Conservation (phyloP, 2,113 vertebrate genomes). For the Nematolebias whitei region DNA sequence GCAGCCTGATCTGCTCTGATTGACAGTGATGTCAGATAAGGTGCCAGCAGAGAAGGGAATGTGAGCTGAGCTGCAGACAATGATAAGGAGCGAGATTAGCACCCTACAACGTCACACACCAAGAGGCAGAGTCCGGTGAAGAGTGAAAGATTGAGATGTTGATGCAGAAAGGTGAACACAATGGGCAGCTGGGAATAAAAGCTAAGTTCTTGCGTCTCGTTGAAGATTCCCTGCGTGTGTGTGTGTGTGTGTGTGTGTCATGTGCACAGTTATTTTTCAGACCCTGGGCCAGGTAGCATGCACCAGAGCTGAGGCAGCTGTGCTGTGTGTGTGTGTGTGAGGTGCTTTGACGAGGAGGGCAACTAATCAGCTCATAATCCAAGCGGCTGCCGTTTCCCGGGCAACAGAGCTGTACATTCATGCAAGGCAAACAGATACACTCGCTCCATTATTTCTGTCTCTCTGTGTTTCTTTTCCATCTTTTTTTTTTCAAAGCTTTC, state of each 20-base stretch:
- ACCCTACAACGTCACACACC: slow-evolving; percentile 60
- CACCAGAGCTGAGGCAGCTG: slow-evolving; percentile 42
- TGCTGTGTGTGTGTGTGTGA: not conserved
- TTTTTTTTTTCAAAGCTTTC: slow-evolving; percentile 17
- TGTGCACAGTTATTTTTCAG: slow-evolving; percentile 42
- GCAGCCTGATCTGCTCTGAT: slow-evolving; percentile 77
- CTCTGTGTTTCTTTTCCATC: slow-evolving; percentile 33
- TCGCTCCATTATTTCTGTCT: slow-evolving; percentile 52
- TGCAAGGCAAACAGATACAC: slow-evolving; percentile 69
- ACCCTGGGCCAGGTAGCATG: slow-evolving; percentile 60
- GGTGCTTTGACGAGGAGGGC: slow-evolving; percentile 52
- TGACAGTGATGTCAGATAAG: slow-evolving; percentile 81
- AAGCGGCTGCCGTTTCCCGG: slow-evolving; percentile 71
- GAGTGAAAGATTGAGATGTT: slow-evolving; percentile 70
- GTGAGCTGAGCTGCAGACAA: slow-evolving; percentile 74
- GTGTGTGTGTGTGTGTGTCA: slow-evolving; percentile 29
- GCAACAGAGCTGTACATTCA: slow-evolving; percentile 73
- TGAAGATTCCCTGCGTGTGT: slow-evolving; percentile 12
- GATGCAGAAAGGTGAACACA: slow-evolving; percentile 53
- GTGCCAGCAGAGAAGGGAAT: slow-evolving; percentile 63
- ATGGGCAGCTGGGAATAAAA: slow-evolving; percentile 58
- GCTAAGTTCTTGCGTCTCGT: slow-evolving; percentile 36
- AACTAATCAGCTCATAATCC: slow-evolving; percentile 79
- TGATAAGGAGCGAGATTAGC: slow-evolving; percentile 80
- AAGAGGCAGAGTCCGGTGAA: slow-evolving; percentile 43